Percentiles rank a stretch among this genome's conserved stretches.
Conservation (phyloP, 2,888 invertebrate genomes). For the Harpagoxenus sublaevis region DNA sequence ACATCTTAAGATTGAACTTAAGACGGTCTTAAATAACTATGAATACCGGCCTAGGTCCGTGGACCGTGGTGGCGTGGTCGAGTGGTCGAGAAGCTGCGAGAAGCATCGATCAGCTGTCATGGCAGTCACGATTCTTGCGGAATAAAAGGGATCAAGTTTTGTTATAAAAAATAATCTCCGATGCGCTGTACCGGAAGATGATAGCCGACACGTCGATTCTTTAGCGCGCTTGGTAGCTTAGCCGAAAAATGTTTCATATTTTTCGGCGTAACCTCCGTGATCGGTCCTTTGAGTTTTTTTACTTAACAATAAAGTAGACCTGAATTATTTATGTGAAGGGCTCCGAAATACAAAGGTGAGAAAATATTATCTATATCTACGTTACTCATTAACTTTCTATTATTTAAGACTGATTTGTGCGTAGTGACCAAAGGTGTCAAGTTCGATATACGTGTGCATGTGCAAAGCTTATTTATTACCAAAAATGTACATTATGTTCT, state of each 20-base stretch:
- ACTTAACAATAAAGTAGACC: slow-evolving; percentile 7
- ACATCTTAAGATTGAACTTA: too few species aligned
- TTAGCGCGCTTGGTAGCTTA: background rate
- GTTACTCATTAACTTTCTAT: background rate
- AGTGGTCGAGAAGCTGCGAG: too few species aligned
- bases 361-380: background rate
- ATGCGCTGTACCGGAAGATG: background rate
- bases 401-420: background rate
- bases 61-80: too few species aligned
- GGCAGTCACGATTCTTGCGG: background rate
- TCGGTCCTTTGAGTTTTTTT: background rate
- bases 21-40: too few species aligned
- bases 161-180: background rate
- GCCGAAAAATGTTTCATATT: slow-evolving; percentile 23
- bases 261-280: background rate
- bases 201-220: background rate
- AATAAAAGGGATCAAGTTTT: background rate
- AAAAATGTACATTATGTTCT: background rate
- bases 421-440: background rate
- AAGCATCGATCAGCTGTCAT: slow-evolving; percentile 6
- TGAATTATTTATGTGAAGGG: slow-evolving; percentile 32
- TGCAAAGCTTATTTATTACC: background rate
- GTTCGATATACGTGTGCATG: background rate
- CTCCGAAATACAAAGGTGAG: slow-evolving; percentile 26
- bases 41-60: too few species aligned